Percentiles rank a stretch among this genome's conserved stretches.
phyloP scores from a whole-genome alignment of 23 tunicate species.

The Halocynthia aurantium region DNA sequence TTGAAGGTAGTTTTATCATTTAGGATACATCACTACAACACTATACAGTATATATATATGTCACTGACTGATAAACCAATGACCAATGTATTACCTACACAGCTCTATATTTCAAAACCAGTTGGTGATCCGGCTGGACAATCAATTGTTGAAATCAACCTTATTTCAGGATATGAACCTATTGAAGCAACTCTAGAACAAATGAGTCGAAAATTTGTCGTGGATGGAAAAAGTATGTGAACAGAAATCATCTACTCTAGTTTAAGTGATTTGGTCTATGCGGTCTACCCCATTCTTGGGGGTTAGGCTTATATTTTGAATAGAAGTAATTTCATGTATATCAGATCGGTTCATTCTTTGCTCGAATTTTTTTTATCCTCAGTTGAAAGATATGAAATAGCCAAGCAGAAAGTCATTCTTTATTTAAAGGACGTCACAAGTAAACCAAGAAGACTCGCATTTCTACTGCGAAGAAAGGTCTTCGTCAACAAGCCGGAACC shows the following conservation, averaged over 20 bases:
- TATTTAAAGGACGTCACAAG: slow-evolving; percentile 4
- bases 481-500: slow-evolving; percentile 1
- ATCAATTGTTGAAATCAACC: slow-evolving; percentile 53
- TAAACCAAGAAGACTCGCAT: slow-evolving; percentile 2
- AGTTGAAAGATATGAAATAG: slow-evolving; percentile 16
- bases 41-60: background rate
- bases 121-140: slow-evolving; percentile 30
- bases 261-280: too few species aligned
- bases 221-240: slow-evolving; percentile 51
- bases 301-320: too few species aligned
- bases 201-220: slow-evolving; percentile 1
- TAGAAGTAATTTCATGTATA: too few species aligned
- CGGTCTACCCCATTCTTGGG: too few species aligned
- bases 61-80: background rate
- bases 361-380: background rate
- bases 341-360: too few species aligned
- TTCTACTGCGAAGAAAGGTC: slow-evolving; percentile 1
- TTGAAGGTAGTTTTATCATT: slow-evolving; percentile 3
- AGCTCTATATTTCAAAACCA: slow-evolving; percentile 44
- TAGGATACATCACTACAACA: background rate
- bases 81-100: background rate
- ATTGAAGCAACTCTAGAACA: slow-evolving; percentile 16
- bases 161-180: slow-evolving; percentile 57
- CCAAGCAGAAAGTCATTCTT: slow-evolving; percentile 10
- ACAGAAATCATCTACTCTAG: background rate